These are phyloP conservation scores for Sebastes kiyomatsui DNA, from an alignment of 2,797 vertebrate genomes.

Conservation along the genomic window DNA sequence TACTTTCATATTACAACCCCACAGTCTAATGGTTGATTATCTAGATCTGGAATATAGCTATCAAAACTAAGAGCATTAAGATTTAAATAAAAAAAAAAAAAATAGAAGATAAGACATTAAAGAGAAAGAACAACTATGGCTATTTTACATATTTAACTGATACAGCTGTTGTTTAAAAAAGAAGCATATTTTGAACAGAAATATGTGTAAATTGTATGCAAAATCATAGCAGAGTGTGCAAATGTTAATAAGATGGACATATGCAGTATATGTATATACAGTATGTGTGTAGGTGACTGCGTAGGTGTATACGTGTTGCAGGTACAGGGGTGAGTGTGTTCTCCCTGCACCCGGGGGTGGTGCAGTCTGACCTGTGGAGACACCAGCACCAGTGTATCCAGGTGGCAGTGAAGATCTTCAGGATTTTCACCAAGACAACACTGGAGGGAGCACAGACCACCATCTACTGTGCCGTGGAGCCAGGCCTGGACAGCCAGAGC, in stretches of 20 bases:
- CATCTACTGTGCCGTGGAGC: slow-evolving; percentile 83
- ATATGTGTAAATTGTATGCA: neutral
- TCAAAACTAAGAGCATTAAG: neutral
- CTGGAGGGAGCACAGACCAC: slow-evolving; percentile 84
- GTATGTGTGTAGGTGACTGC: neutral
- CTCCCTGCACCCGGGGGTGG: slow-evolving; percentile 84
- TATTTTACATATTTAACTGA: neutral
- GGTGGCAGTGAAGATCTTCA: slow-evolving; percentile 77
- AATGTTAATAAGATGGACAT: neutral
- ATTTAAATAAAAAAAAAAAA: neutral
- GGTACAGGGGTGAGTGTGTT: slow-evolving; percentile 79
- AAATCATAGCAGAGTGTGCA: neutral
- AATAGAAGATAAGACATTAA: neutral
- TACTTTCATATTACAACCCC: neutral
- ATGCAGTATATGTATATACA: neutral
- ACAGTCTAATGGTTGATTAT: neutral
- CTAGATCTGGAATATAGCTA: neutral
- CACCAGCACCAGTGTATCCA: slow-evolving; percentile 81
- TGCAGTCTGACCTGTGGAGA: slow-evolving; percentile 83
- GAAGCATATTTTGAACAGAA: neutral
- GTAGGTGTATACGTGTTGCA: slow-evolving; percentile 22
- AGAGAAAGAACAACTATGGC: neutral
- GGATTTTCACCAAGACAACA: slow-evolving; percentile 82
- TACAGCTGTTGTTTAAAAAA: neutral
- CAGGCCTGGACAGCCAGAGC: slow-evolving; percentile 77